Conservation (phyloP, 1,140 invertebrate species). For the Drosophila arawakana region DNA sequence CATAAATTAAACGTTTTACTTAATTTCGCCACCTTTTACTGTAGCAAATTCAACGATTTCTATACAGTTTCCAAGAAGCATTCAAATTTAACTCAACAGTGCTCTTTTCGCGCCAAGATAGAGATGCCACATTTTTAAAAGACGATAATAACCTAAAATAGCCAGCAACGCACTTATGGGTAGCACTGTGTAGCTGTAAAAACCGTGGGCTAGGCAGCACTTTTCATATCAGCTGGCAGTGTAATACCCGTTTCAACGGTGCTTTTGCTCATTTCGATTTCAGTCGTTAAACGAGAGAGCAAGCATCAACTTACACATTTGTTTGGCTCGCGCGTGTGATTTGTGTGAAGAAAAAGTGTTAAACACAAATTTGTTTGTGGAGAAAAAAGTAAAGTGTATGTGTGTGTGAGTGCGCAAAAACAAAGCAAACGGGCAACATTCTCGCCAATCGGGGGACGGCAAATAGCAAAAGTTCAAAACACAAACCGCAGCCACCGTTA, state of each 20-base stretch:
- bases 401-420: constrained; percentile 52
- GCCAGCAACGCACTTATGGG: background rate
- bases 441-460: constrained; percentile 26
- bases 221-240: constrained; percentile 27
- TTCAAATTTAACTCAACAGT: too few species aligned
- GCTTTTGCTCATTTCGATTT: constrained; percentile 49
- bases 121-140: background rate
- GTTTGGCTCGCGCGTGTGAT: constrained; percentile 24
- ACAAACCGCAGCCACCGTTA: constrained; percentile 32
- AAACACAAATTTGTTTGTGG: constrained; percentile 56
- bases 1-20: too few species aligned
- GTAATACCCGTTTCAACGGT: constrained; percentile 33
- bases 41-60: background rate
- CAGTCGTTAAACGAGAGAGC: constrained; percentile 51
- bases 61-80: too few species aligned
- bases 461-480: constrained; percentile 50
- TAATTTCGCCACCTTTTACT: background rate
- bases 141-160: background rate
- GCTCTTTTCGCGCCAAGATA: too few species aligned
- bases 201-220: constrained; percentile 18
- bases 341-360: constrained; percentile 32
- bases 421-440: constrained; percentile 35
- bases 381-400: constrained; percentile 39
- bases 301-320: constrained; percentile 25
- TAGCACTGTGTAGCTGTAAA: background rate